These are phyloP conservation scores for Helleia helle DNA, from an alignment of 2,888 invertebrate genomes.

Conservation along the genomic window DNA sequence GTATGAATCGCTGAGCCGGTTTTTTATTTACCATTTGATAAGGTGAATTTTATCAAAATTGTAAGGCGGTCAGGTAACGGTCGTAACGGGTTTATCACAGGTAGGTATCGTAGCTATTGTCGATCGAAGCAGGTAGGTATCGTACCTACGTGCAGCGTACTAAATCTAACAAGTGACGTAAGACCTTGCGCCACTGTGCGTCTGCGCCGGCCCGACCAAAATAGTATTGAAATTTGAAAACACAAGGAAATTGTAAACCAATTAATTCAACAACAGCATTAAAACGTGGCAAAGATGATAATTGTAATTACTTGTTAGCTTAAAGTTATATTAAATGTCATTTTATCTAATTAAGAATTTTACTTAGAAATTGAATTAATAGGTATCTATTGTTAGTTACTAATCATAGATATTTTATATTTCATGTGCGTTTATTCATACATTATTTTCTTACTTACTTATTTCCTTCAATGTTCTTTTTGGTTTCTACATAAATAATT, in stretches of 20 bases:
- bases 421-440: too few relatives aligned
- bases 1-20: too few relatives aligned
- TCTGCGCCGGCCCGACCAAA: conserved; percentile 12
- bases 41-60: conserved; percentile 18
- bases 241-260: neutral
- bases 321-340: too few relatives aligned
- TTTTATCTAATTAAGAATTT: too few relatives aligned
- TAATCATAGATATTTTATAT: too few relatives aligned
- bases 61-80: conserved; percentile 29
- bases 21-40: too few relatives aligned
- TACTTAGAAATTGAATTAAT: too few relatives aligned
- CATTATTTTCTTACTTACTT: neutral
- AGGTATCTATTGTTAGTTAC: too few relatives aligned
- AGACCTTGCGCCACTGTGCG: conserved; percentile 15
- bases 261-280: neutral
- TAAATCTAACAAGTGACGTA: conserved; percentile 19
- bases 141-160: conserved; percentile 11
- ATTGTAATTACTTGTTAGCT: too few relatives aligned
- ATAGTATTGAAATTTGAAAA: conserved; percentile 15
- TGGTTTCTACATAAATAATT: neutral
- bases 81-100: conserved; percentile 25
- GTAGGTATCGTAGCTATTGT: too few relatives aligned
- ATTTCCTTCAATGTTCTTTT: neutral
- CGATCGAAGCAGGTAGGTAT: too few relatives aligned
- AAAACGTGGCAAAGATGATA: too few relatives aligned